Conservation (phyloP, 2,797 vertebrate genomes). For the Poecilia gillii region DNA sequence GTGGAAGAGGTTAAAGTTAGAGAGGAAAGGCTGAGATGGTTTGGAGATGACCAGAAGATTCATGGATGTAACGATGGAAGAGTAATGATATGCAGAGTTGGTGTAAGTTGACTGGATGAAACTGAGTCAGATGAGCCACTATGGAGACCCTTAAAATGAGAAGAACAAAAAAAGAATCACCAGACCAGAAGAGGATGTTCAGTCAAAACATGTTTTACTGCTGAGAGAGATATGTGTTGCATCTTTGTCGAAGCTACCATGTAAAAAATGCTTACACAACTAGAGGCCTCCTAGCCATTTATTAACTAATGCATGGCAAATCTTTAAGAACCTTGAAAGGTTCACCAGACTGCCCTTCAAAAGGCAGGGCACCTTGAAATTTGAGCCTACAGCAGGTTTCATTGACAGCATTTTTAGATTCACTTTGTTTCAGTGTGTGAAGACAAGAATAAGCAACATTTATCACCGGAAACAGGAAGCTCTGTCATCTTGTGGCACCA, state of each 20-base stretch:
- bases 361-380: slow-evolving; percentile 16
- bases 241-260: neutral
- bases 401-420: slow-evolving; percentile 22
- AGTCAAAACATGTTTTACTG: neutral
- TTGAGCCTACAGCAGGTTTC: slow-evolving; percentile 7
- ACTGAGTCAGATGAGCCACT: neutral
- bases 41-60: neutral
- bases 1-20: neutral
- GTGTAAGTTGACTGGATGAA: neutral
- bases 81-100: neutral
- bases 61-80: neutral
- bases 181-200: neutral
- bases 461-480: slow-evolving; percentile 51
- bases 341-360: slow-evolving; percentile 3
- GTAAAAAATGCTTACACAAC: neutral
- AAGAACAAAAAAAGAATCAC: neutral
- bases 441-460: slow-evolving; percentile 11
- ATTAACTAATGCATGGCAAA: neutral
- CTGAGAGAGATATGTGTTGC: neutral
- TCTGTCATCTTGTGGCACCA: neutral
- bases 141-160: neutral
- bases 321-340: slow-evolving; percentile 8
- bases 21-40: neutral
- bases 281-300: slow-evolving; percentile 6
- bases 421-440: slow-evolving; percentile 9